Evolutionary conservation across 2,888 invertebrate genomes (phyloP).

Genomic region (Dioctria rufipes): DNA sequence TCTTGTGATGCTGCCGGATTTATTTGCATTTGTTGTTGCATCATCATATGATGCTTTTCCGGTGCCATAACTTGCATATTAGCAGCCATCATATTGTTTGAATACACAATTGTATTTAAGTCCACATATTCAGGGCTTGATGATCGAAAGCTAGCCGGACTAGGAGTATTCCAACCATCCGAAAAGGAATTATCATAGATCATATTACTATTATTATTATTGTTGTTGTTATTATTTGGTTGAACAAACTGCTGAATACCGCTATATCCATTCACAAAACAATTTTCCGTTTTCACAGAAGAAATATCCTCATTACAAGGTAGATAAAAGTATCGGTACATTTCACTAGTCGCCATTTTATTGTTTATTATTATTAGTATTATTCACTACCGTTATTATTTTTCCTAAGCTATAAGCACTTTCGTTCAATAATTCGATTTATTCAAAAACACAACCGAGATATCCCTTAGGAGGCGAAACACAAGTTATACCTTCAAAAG

Average conservation of each 20-base stretch:
- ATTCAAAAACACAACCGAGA: background rate
- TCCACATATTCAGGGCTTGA: constrained; percentile 71
- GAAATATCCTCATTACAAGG: constrained; percentile 37
- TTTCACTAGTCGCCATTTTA: constrained; percentile 69
- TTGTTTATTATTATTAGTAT: too few species aligned
- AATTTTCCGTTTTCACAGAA: constrained; percentile 53
- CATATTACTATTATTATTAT: background rate
- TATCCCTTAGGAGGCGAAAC: background rate
- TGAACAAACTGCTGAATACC: constrained; percentile 37
- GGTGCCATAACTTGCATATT: background rate
- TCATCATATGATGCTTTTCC: constrained; percentile 2
- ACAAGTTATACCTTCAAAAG: constrained; percentile 6
- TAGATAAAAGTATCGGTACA: constrained; percentile 69
- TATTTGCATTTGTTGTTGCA: constrained; percentile 58
- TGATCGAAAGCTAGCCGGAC: constrained; percentile 70
- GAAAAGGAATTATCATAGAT: constrained; percentile 65
- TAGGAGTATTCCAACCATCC: constrained; percentile 71
- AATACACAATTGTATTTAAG: constrained; percentile 65
- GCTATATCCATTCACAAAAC: constrained; percentile 39
- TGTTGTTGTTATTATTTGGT: too few species aligned
- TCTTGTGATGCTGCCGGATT: constrained; percentile 22
- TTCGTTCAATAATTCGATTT: background rate
- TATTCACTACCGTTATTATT: too few species aligned
- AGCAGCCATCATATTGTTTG: background rate
- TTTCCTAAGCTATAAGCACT: too few species aligned